Conservation (phyloP, 2,797 vertebrate genomes). For the Knipowitschia caucasica region DNA sequence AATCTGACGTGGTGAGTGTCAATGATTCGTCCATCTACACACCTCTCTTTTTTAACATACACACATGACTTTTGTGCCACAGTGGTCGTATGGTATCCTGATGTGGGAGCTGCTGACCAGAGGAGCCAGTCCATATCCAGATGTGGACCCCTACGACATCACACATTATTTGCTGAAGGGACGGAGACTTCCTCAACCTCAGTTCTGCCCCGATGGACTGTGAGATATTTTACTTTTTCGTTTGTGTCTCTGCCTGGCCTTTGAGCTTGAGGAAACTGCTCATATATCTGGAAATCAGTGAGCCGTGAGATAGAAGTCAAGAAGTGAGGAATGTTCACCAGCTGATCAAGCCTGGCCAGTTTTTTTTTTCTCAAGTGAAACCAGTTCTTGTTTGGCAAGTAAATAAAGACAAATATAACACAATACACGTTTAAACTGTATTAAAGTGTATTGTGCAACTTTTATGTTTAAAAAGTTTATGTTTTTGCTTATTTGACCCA, state of each 20-base stretch:
- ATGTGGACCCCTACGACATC: constrained; percentile 92
- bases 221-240: constrained; percentile 57
- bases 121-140: constrained; percentile 88
- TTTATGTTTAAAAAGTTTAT: too few relatives aligned
- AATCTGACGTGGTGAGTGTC: constrained; percentile 91
- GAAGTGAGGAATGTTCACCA: background rate
- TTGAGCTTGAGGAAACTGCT: background rate
- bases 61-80: constrained; percentile 1
- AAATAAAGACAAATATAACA: background rate
- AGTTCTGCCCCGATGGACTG: constrained; percentile 88
- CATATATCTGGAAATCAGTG: background rate
- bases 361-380: background rate
- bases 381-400: background rate
- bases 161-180: constrained; percentile 83
- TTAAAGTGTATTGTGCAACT: too few relatives aligned
- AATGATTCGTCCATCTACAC: background rate
- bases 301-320: background rate
- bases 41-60: background rate
- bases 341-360: background rate
- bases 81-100: constrained; percentile 98
- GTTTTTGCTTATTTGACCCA: too few relatives aligned
- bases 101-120: constrained; percentile 96
- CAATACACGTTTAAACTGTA: too few relatives aligned
- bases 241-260: background rate
- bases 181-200: constrained; percentile 88